Evolutionary conservation across 2,888 invertebrate species (phyloP).

Genomic region (Acanthococcus lagerstroemiae): DNA sequence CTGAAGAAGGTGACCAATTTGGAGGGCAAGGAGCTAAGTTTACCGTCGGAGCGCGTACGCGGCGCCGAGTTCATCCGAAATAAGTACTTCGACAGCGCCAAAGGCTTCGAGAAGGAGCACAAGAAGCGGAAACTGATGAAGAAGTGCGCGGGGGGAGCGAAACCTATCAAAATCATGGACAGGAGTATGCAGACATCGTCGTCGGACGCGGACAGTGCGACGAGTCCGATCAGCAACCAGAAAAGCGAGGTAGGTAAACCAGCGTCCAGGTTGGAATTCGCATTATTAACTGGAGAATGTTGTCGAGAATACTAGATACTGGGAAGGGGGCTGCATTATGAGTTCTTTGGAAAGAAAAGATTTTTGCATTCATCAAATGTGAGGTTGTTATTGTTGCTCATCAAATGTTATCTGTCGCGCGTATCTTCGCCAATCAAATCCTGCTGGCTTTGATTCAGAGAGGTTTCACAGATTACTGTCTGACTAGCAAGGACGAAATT

Average conservation of each 20-base stretch:
- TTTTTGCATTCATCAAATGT: too few species aligned
- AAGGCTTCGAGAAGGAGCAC: conserved; percentile 27
- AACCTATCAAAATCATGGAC: conserved; percentile 47
- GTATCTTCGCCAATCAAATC: too few species aligned
- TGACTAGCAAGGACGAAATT: too few species aligned
- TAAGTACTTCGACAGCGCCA: conserved; percentile 17
- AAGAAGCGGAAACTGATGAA: conserved; percentile 15
- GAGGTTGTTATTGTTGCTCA: too few species aligned
- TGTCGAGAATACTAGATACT: too few species aligned
- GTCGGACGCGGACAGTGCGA: conserved; percentile 22
- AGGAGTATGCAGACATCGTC: conserved; percentile 64
- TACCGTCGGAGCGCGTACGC: neutral
- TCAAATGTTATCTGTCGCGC: too few species aligned
- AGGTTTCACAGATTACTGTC: too few species aligned
- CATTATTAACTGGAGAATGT: too few species aligned
- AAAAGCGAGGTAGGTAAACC: conserved; percentile 12
- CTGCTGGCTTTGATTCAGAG: too few species aligned
- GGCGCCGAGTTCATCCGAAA: conserved; percentile 4
- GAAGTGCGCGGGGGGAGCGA: neutral
- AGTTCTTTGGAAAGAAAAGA: too few species aligned
- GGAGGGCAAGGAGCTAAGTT: neutral
- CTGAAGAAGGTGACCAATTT: neutral
- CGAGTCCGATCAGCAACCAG: conserved; percentile 17
- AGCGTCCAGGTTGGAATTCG: too few species aligned
- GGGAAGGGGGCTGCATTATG: too few species aligned